Conservation (phyloP, 1,140 invertebrate genomes). For the Choristoneura fumiferana region DNA sequence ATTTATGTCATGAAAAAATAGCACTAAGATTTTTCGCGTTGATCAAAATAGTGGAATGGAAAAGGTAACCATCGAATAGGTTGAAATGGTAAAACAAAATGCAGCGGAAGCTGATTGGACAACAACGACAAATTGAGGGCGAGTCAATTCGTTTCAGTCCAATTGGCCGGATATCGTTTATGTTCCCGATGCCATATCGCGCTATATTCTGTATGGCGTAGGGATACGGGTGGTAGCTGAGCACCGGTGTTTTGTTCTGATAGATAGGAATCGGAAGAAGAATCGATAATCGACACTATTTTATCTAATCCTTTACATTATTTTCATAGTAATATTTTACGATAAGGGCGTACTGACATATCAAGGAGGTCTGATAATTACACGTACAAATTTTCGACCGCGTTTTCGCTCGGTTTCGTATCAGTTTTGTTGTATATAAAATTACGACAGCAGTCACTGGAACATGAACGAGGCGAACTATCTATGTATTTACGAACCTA, state of each 20-base stretch:
- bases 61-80: conserved; percentile 18
- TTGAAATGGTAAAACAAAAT: conserved; percentile 56
- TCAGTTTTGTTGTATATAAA: too few relatives aligned
- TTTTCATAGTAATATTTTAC: background rate
- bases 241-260: background rate
- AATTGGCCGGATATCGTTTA: conserved; percentile 72
- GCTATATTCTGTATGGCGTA: conserved; percentile 31
- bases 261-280: background rate
- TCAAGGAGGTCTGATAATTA: conserved; percentile 12
- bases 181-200: conserved; percentile 59
- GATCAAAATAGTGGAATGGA: conserved; percentile 13
- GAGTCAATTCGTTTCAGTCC: conserved; percentile 75
- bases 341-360: conserved; percentile 4
- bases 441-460: too few relatives aligned
- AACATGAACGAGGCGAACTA: too few relatives aligned
- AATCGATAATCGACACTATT: conserved; percentile 11
- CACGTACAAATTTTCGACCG: background rate
- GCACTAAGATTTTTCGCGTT: background rate
- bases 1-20: conserved; percentile 6
- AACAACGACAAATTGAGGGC: conserved; percentile 69
- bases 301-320: conserved; percentile 17
- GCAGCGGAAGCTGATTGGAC: conserved; percentile 58
- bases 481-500: too few relatives aligned
- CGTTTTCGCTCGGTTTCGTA: too few relatives aligned
- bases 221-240: background rate